These are phyloP conservation scores for Tympanoctomys barrerae DNA, from an alignment of 2,797 vertebrate genomes.

Conservation along the genomic window DNA sequence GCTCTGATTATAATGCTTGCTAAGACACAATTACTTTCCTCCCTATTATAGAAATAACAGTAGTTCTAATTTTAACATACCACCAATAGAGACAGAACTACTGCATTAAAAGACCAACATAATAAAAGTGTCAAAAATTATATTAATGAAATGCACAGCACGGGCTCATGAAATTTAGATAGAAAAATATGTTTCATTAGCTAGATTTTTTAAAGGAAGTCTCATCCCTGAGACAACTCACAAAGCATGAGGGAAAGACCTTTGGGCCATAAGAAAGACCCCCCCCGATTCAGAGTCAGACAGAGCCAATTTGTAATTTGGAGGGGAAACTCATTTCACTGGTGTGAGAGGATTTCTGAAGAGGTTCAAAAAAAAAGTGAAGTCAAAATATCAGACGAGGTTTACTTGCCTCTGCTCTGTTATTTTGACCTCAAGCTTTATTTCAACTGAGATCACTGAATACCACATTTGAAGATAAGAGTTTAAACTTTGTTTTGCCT, in stretches of 20 bases:
- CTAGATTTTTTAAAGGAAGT: not conserved
- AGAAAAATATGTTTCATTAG: not conserved
- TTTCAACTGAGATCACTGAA: not conserved
- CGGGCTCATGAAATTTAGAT: constrained; percentile 7
- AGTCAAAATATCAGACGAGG: not conserved
- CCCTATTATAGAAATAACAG: not conserved
- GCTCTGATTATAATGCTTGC: not conserved
- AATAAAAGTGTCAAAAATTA: constrained; percentile 30
- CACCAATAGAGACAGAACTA: not conserved
- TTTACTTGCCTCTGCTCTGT: too few relatives aligned
- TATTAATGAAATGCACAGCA: constrained; percentile 39
- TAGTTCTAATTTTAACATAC: constrained; percentile 54
- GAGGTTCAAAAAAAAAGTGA: not conserved
- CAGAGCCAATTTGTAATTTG: not conserved
- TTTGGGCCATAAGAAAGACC: not conserved
- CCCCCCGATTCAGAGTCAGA: not conserved
- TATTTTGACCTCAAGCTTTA: too few relatives aligned
- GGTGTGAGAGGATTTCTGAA: not conserved
- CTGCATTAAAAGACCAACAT: constrained; percentile 38
- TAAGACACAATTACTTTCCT: constrained; percentile 12
- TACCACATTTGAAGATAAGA: not conserved
- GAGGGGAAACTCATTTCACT: not conserved
- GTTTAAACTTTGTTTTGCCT: constrained; percentile 17
- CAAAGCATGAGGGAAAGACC: not conserved
- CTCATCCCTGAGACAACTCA: not conserved